phyloP scores from a whole-genome alignment of 2,888 invertebrate species.

The Corbicula japonica region DNA sequence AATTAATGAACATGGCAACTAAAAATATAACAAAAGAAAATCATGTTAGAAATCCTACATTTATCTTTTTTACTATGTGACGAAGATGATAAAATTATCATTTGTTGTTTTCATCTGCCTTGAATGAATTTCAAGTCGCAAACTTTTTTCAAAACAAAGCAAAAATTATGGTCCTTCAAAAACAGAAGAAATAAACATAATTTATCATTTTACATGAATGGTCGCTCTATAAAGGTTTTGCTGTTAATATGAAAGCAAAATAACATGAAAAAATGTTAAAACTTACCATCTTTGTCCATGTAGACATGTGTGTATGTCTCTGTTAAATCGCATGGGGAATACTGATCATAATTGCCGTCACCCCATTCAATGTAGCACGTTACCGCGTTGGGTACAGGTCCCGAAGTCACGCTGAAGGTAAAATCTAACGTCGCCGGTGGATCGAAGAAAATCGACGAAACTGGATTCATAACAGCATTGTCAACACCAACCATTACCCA shows the following conservation, averaged over 20 bases:
- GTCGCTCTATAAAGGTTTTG: too few relatives aligned
- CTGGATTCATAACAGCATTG: constrained; percentile 52
- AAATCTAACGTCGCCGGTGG: constrained; percentile 67
- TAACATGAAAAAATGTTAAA: not conserved
- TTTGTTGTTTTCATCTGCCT: too few relatives aligned
- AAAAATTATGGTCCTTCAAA: too few relatives aligned
- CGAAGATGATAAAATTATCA: too few relatives aligned
- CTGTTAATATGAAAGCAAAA: not conserved
- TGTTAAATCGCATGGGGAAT: constrained; percentile 50
- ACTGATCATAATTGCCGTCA: constrained; percentile 53
- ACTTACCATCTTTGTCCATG: constrained; percentile 52
- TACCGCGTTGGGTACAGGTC: constrained; percentile 74
- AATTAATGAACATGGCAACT: too few relatives aligned
- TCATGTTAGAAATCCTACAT: too few relatives aligned
- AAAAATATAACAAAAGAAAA: too few relatives aligned
- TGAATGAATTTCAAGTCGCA: too few relatives aligned
- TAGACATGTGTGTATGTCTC: constrained; percentile 38
- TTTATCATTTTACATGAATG: too few relatives aligned
- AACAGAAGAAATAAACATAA: too few relatives aligned
- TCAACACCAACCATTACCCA: constrained; percentile 70
- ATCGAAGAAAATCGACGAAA: constrained; percentile 46
- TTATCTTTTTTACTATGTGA: too few relatives aligned
- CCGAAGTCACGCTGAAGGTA: constrained; percentile 38
- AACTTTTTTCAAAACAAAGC: too few relatives aligned
- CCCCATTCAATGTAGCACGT: constrained; percentile 71